These are phyloP conservation scores for Salticus scenicus DNA, from an alignment of 2,888 invertebrate genomes.

Conservation along the genomic window DNA sequence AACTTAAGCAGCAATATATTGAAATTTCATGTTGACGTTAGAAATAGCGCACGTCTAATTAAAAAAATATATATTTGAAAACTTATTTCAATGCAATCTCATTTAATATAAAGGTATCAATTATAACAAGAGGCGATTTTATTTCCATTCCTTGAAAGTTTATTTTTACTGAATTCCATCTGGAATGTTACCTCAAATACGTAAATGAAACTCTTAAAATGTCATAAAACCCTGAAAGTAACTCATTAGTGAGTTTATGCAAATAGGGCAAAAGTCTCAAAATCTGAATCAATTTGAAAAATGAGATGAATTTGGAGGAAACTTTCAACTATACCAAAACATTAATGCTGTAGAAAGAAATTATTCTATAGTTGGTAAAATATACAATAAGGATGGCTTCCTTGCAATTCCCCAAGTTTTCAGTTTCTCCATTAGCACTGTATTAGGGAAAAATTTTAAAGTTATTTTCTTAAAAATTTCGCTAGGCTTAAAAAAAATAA, in stretches of 20 bases:
- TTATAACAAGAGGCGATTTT: too few relatives aligned
- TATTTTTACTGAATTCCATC: neutral
- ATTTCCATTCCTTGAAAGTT: neutral
- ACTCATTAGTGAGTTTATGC: slow-evolving; percentile 15
- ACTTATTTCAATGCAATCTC: too few relatives aligned
- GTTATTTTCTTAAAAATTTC: too few relatives aligned
- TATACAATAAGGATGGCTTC: neutral
- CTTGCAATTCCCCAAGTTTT: neutral
- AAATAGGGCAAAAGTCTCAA: slow-evolving; percentile 6
- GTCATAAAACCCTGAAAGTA: neutral
- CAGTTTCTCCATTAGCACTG: neutral
- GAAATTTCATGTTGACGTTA: too few relatives aligned
- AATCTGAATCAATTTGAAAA: slow-evolving; percentile 4
- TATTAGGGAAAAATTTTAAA: too few relatives aligned
- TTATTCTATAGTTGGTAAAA: neutral
- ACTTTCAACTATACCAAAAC: neutral
- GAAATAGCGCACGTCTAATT: too few relatives aligned
- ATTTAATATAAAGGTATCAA: too few relatives aligned
- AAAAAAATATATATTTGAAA: too few relatives aligned
- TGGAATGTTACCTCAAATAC: neutral
- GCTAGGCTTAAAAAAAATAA: too few relatives aligned
- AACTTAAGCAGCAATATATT: too few relatives aligned
- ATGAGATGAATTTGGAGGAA: neutral
- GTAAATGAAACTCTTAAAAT: slow-evolving; percentile 9
- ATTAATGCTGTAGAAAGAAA: neutral